A percentile compares a stretch with the other conserved stretches of the same genome.
phyloP scores from a whole-genome alignment of 2,113 vertebrate species.

The Rhinoderma darwinii region DNA sequence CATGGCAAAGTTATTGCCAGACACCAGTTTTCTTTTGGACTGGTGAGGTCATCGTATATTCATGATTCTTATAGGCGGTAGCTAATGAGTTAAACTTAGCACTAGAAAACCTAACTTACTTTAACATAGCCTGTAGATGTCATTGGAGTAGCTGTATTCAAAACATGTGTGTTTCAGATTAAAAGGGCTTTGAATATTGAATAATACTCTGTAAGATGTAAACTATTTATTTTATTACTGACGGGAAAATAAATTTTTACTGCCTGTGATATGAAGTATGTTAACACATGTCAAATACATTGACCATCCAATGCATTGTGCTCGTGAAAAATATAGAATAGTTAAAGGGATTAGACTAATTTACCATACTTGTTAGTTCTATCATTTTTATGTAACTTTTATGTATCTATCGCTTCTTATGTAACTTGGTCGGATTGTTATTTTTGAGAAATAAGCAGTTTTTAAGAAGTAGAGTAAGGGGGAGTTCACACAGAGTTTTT shows the following conservation, averaged over 20 bases:
- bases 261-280: constrained; percentile 20
- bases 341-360: not conserved
- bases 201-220: constrained; percentile 17
- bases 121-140: not conserved
- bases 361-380: not conserved
- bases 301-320: not conserved
- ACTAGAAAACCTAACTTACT: not conserved
- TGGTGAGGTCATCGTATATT: no score
- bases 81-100: not conserved
- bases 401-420: no score
- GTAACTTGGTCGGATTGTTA: not conserved
- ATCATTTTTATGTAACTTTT: not conserved
- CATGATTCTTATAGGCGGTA: not conserved
- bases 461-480: not conserved
- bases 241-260: constrained; percentile 19
- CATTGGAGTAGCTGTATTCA: not conserved
- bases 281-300: constrained; percentile 36
- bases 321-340: not conserved
- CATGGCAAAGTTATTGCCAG: not conserved
- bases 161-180: constrained; percentile 40
- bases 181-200: constrained; percentile 6
- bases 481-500: no score
- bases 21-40: no score
- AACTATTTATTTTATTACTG: constrained; percentile 26
- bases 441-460: no score